phyloP scores from a whole-genome alignment of 37 sponge, comb jelly and placozoan species.

The Ianthella basta region DNA sequence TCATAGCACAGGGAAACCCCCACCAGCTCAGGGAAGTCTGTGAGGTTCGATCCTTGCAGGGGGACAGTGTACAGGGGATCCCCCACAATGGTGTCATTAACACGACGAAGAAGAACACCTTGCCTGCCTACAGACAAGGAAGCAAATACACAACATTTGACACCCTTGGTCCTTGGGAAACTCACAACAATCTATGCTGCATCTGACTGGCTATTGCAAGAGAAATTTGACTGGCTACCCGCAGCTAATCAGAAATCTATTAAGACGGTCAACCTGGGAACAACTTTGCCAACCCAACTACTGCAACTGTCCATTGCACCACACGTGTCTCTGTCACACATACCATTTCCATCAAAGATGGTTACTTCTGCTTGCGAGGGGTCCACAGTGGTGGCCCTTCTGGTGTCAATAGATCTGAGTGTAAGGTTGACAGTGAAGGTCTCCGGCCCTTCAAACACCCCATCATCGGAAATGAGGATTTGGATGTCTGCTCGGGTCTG shows the following conservation, averaged over 20 bases:
- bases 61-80: conserved; percentile 18
- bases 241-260: no score
- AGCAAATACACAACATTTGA: neutral
- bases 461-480: neutral
- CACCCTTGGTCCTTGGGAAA: neutral
- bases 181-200: neutral
- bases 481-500: neutral
- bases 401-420: neutral
- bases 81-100: conserved; percentile 3
- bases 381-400: neutral
- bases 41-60: neutral
- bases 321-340: neutral
- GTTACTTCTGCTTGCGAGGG: neutral
- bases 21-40: neutral
- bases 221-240: no score
- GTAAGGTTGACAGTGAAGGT: neutral
- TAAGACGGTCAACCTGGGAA: no score
- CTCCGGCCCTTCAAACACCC: neutral
- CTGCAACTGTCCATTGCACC: neutral
- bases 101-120: neutral
- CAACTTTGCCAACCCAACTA: neutral
- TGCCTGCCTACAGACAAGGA: no score
- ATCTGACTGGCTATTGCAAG: no score
- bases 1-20: conserved; percentile 20
- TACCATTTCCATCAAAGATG: conserved; percentile 11